phyloP scores from a whole-genome alignment of 2,797 vertebrate genomes.

The Crax fasciolata region DNA sequence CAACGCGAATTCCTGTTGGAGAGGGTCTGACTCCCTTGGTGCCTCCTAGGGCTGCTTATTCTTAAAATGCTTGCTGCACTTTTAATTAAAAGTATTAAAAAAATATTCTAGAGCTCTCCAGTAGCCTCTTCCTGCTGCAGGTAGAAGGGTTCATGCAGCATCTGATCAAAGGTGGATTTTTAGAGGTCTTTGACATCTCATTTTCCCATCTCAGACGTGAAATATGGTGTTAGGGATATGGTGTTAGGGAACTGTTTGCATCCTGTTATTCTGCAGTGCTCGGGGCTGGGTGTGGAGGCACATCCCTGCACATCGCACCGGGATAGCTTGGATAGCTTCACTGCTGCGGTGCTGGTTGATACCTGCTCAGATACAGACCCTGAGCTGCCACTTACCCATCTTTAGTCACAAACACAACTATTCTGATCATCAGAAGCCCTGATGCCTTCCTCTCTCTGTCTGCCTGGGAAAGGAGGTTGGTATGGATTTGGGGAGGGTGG shows the following conservation, averaged over 20 bases:
- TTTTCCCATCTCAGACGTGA: conserved; percentile 19
- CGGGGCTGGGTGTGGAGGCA: background rate
- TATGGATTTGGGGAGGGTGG: background rate
- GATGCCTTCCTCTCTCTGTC: background rate
- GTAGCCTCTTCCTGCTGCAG: background rate
- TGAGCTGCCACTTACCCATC: accelerated
- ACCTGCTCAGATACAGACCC: background rate
- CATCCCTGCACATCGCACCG: background rate
- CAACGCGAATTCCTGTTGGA: background rate
- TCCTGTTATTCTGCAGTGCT: background rate
- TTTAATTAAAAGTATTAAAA: background rate
- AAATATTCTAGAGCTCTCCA: background rate
- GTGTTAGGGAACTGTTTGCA: background rate
- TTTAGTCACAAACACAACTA: background rate
- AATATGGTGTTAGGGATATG: accelerated
- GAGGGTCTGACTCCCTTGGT: background rate
- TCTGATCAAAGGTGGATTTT: conserved; percentile 3
- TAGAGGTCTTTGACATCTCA: conserved; percentile 3
- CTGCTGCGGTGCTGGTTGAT: background rate
- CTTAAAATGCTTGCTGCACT: background rate
- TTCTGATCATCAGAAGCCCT: background rate
- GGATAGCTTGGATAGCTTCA: background rate
- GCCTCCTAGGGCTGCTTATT: background rate
- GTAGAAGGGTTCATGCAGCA: background rate
- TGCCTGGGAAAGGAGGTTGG: background rate